A percentile compares a stretch with the other conserved stretches of the same genome.
Evolutionary conservation across 1,140 invertebrate genomes (phyloP).

Genomic region (Pseudobourletiella spinata): DNA sequence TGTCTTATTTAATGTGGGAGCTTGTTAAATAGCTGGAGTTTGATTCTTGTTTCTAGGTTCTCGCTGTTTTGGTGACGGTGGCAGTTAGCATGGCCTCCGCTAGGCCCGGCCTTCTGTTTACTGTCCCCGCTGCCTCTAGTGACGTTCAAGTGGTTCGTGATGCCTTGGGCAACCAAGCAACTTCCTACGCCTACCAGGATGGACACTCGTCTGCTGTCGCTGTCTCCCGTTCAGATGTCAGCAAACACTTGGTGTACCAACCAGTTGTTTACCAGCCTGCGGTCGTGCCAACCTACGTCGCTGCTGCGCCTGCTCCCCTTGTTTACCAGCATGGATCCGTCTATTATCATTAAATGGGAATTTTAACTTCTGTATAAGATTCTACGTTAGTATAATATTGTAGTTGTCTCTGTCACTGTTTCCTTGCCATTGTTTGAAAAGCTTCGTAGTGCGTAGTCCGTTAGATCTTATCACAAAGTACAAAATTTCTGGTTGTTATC

Average conservation of each 20-base stretch:
- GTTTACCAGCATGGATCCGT: no score
- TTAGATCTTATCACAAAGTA: no score
- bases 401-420: no score
- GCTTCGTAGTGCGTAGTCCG: no score
- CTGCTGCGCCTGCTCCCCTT: neutral
- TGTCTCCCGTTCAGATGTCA: conserved; percentile 27
- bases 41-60: no score
- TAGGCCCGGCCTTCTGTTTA: conserved; percentile 7
- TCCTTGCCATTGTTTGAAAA: no score
- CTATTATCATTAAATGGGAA: no score
- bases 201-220: conserved; percentile 32
- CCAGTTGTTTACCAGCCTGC: conserved; percentile 13
- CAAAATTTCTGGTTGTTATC: no score
- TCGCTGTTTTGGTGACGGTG: conserved; percentile 17
- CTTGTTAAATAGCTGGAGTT: no score
- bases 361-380: no score
- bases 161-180: conserved; percentile 32
- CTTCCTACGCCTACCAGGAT: conserved; percentile 31
- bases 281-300: neutral
- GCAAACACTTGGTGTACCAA: conserved; percentile 23
- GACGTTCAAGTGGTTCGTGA: conserved; percentile 27
- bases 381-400: no score
- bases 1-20: no score
- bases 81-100: conserved; percentile 9
- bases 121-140: conserved; percentile 16